Percentiles rank a stretch among this genome's conserved stretches.
phyloP scores from a whole-genome alignment of 2,797 vertebrate genomes.

The Pseudomugil tenellus region DNA sequence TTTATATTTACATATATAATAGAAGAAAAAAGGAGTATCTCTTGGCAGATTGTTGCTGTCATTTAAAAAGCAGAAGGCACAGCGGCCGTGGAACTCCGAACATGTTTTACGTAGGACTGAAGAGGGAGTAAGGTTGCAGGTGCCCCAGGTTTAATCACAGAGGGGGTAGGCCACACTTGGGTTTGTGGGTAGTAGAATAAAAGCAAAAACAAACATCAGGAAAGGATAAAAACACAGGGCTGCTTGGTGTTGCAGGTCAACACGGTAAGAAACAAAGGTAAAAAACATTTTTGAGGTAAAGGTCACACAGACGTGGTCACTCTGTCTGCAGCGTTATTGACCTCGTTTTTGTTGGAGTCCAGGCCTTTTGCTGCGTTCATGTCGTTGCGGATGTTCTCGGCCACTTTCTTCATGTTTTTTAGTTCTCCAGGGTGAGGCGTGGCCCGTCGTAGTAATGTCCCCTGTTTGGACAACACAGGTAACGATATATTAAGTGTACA shows the following conservation, averaged over 20 bases:
- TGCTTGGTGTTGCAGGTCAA: constrained; percentile 76
- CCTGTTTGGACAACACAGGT: constrained; percentile 77
- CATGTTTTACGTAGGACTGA: constrained; percentile 54
- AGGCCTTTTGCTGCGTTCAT: constrained; percentile 96
- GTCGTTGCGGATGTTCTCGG: constrained; percentile 95
- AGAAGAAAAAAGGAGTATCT: constrained; percentile 72
- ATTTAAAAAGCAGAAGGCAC: constrained; percentile 88
- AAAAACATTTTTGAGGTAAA: constrained; percentile 82
- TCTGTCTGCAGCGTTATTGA: constrained; percentile 95
- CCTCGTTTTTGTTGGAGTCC: constrained; percentile 99
- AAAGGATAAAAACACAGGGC: constrained; percentile 13
- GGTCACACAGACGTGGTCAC: constrained; percentile 97
- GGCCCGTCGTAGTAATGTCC: constrained; percentile 91
- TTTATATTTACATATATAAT: too few species aligned
- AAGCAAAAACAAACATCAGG: constrained; percentile 12
- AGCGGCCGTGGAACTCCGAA: constrained; percentile 75
- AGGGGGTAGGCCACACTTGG: constrained; percentile 83
- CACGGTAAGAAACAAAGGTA: constrained; percentile 86
- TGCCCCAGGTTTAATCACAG: constrained; percentile 75
- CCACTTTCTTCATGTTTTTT: constrained; percentile 96
- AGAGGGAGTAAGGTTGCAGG: constrained; percentile 78
- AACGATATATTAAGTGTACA: neutral
- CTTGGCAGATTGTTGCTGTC: constrained; percentile 82
- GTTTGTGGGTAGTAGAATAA: constrained; percentile 57
- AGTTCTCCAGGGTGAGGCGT: constrained; percentile 97